phyloP scores from a whole-genome alignment of 2,113 vertebrate genomes.

The Aphyosemion australe region DNA sequence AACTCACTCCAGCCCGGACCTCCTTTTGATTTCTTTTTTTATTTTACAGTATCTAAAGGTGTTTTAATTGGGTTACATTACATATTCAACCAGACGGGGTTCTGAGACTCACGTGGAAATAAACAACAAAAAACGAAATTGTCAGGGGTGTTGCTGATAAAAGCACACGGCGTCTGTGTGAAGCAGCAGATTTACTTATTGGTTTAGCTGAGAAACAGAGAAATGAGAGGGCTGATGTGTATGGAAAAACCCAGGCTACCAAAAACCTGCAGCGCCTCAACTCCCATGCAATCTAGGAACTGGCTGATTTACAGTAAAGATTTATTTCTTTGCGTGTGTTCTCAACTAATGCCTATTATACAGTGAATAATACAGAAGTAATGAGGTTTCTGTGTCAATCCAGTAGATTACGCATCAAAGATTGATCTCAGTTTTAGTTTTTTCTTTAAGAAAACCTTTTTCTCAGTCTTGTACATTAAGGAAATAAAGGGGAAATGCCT shows the following conservation, averaged over 20 bases:
- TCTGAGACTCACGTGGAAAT: conserved; percentile 1
- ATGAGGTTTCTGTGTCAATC: no score
- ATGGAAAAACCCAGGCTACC: conserved; percentile 42
- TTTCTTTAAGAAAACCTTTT: no score
- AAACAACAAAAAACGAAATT: neutral
- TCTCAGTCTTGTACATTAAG: no score
- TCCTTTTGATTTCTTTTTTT: conserved; percentile 58
- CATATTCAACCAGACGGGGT: no score
- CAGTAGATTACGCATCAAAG: no score
- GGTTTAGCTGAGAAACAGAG: conserved; percentile 55
- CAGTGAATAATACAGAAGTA: conserved; percentile 20
- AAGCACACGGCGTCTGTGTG: conserved; percentile 5
- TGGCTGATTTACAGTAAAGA: conserved; percentile 45
- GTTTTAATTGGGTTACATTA: no score
- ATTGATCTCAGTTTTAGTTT: no score
- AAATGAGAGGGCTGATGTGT: conserved; percentile 48
- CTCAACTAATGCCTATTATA: conserved; percentile 32
- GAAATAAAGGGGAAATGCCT: no score
- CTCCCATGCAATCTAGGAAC: conserved; percentile 42
- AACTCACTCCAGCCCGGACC: conserved; percentile 64
- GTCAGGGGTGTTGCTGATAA: no score
- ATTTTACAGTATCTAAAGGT: no score
- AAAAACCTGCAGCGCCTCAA: conserved; percentile 39
- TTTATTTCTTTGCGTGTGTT: conserved; percentile 23
- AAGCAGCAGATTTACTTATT: conserved; percentile 49